A percentile compares a stretch with the other conserved stretches of the same genome.
phyloP scores from a whole-genome alignment of 2,888 invertebrate species.

The Acanthococcus lagerstroemiae region DNA sequence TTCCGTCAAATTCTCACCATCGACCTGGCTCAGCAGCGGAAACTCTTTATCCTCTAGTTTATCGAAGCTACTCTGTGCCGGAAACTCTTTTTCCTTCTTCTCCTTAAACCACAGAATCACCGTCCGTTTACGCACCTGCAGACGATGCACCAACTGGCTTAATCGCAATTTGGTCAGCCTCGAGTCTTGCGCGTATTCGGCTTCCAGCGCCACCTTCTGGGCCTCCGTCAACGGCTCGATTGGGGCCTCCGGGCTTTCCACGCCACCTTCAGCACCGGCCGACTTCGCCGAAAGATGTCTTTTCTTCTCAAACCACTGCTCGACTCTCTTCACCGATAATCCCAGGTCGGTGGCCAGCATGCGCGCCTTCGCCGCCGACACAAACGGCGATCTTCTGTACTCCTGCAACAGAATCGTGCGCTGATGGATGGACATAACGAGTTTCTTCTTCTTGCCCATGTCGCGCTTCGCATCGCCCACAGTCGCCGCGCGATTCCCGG shows the following conservation, averaged over 20 bases:
- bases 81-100: not conserved
- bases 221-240: not conserved
- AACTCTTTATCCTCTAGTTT: no score
- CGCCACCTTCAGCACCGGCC: not conserved
- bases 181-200: not conserved
- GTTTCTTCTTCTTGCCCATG: not conserved
- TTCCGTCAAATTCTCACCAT: no score
- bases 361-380: not conserved
- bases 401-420: not conserved
- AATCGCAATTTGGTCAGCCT: not conserved
- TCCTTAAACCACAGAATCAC: not conserved
- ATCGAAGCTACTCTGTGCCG: no score
- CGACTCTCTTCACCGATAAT: not conserved
- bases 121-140: not conserved
- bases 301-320: not conserved
- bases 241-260: not conserved
- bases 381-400: not conserved
- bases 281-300: not conserved
- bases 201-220: not conserved
- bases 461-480: not conserved
- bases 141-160: not conserved
- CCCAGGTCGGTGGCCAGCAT: constrained; percentile 5
- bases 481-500: no score
- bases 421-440: constrained; percentile 10
- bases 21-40: no score